phyloP scores from a whole-genome alignment of 2,888 invertebrate genomes.

The Cephus sareptanus region DNA sequence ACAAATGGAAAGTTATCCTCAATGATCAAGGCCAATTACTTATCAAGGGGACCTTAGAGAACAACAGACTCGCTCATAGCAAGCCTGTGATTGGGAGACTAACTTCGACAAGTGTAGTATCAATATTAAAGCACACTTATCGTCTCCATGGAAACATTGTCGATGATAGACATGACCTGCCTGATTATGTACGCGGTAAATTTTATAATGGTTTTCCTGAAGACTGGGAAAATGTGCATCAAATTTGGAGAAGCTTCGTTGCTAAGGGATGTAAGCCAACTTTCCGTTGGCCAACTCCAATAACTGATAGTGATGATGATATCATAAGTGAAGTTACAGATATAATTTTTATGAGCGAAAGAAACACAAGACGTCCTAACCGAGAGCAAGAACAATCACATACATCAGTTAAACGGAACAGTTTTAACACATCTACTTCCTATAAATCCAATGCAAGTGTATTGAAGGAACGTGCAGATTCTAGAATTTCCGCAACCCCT shows the following conservation, averaged over 20 bases:
- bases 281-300: constrained; percentile 58
- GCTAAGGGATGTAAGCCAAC: constrained; percentile 34
- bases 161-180: constrained; percentile 51
- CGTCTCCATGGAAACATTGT: constrained; percentile 46
- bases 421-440: neutral
- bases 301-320: constrained; percentile 58
- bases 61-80: constrained; percentile 48
- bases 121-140: constrained; percentile 49
- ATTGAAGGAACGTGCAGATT: neutral
- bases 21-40: constrained; percentile 45
- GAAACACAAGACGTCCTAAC: neutral
- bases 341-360: constrained; percentile 12
- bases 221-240: constrained; percentile 58
- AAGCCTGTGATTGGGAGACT: constrained; percentile 52
- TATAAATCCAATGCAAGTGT: neutral
- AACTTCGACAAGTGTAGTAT: constrained; percentile 39
- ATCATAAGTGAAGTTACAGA: constrained; percentile 51
- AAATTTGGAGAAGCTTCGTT: constrained; percentile 53
- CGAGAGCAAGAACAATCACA: neutral
- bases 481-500: neutral
- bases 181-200: constrained; percentile 54
- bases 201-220: constrained; percentile 62
- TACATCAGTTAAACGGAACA: neutral
- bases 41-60: constrained; percentile 51
- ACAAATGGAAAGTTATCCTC: constrained; percentile 49